Evolutionary conservation across 2,797 vertebrate genomes (phyloP), one percentile per base, ranked within the genome.

Genomic region (Cynopterus sphinx): DNA sequence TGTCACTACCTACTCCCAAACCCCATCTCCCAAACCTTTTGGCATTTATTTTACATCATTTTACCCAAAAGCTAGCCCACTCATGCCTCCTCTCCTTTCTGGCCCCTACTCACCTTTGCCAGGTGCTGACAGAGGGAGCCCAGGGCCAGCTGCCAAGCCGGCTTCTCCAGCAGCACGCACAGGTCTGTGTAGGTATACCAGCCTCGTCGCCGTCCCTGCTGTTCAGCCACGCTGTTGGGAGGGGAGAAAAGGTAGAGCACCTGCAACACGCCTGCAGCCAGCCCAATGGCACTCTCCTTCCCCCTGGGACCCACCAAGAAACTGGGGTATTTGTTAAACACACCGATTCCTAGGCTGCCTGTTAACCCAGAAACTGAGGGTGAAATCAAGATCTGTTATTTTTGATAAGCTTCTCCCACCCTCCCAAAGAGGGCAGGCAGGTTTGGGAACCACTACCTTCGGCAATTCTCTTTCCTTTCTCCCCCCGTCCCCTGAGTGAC

Each of bases 151-250:
- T 99, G 99, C 99, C 99, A 99, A 6, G 97, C 61, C 0, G 99
- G 98, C 94, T 99, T 99, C 97, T 99, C 99, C 98, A 99, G 98
- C 75, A 99, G 99, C 77, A 99, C 99, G 68, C 99, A 99, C 36
- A 99, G 98, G 98, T 99, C 99, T 0, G 99, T 99, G 98, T 99
- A 99, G 19, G 99, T 99, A 94, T 99, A 99, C 99, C 99, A 99
- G 97, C 99, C 99, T 0, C 99, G 99, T 96, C 98, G 99, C 96
- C 98, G 98, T 9, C 99, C 99, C 98, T 99, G 99, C 75, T 98
- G 99, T 97, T 99, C 98, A 0, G 99, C 99, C 94, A 99, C 99
- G 41, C 99, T 99, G 98, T 28, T 55, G 36, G 10, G 26, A 83
- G 31, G 22, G 16, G 59, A 82, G 46, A 53, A 74, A 41, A 39